phyloP scores from a whole-genome alignment of 2,888 invertebrate species.

The Sturmia bella region DNA sequence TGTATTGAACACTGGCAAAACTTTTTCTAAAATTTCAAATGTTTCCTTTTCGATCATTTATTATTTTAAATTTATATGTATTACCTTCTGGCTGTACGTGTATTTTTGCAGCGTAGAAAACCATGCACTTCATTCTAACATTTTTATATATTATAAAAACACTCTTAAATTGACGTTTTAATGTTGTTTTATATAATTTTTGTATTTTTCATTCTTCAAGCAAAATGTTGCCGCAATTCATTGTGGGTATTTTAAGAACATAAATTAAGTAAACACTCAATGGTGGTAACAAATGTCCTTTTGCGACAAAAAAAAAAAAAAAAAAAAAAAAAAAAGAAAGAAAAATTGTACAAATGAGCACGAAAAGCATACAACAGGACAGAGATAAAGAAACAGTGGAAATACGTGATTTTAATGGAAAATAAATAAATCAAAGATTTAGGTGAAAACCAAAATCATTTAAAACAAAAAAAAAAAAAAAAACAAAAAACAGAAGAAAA shows the following conservation, averaged over 20 bases:
- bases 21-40: too few species aligned
- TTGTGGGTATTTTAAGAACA: constrained; percentile 35
- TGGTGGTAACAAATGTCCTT: constrained; percentile 43
- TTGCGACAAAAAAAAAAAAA: too few species aligned
- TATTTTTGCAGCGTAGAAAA: too few species aligned
- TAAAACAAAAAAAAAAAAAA: background rate
- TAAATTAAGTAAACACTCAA: constrained; percentile 56
- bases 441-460: too few species aligned
- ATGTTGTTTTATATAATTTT: background rate
- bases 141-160: background rate
- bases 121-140: too few species aligned
- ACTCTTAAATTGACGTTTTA: background rate
- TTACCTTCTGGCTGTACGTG: too few species aligned
- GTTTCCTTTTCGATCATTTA: too few species aligned
- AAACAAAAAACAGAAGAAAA: background rate
- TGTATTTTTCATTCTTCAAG: background rate
- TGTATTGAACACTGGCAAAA: too few species aligned
- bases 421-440: constrained; percentile 48
- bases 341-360: constrained; percentile 36
- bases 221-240: constrained; percentile 18
- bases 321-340: too few species aligned
- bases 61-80: too few species aligned
- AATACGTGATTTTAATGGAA: constrained; percentile 60
- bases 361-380: constrained; percentile 15
- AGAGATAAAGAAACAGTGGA: constrained; percentile 41